These are phyloP conservation scores for Spilosoma lubricipeda DNA, from an alignment of 2,888 invertebrate genomes.

Conservation along the genomic window DNA sequence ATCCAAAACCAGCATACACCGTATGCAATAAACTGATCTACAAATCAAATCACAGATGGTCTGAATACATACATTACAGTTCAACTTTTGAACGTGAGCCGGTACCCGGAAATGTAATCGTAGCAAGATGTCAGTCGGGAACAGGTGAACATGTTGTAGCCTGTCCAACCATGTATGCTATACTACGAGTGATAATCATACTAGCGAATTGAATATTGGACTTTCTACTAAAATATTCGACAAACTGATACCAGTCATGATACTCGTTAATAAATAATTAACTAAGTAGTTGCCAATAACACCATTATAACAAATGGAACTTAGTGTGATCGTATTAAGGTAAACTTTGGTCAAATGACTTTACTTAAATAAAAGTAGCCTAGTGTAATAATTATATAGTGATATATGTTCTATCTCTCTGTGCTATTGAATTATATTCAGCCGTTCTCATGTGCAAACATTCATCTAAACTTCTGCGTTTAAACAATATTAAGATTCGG, in stretches of 20 bases:
- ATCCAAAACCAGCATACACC: no score
- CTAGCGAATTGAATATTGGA: neutral
- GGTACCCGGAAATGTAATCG: slow-evolving; percentile 23
- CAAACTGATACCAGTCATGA: neutral
- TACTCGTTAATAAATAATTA: neutral
- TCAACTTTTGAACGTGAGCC: slow-evolving; percentile 18
- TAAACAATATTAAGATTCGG: no score
- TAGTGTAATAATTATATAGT: no score
- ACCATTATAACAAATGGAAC: no score
- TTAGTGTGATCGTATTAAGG: no score
- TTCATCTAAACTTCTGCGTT: no score
- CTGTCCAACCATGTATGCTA: slow-evolving; percentile 15
- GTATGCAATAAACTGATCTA: slow-evolving; percentile 1
- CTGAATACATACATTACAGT: slow-evolving; percentile 13
- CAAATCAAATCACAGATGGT: slow-evolving; percentile 17
- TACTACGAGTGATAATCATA: neutral
- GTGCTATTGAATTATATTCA: no score
- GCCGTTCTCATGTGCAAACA: no score
- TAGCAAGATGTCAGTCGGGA: slow-evolving; percentile 18
- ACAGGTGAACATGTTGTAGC: slow-evolving; percentile 40
- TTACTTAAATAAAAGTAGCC: no score
- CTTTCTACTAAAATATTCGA: neutral
- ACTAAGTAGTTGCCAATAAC: neutral
- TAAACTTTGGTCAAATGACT: no score
- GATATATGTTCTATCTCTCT: no score